Evolutionary conservation across 1,140 invertebrate species (phyloP), one percentile per base, ranked within the genome.

Genomic region (Rhopalosiphum maidis): DNA sequence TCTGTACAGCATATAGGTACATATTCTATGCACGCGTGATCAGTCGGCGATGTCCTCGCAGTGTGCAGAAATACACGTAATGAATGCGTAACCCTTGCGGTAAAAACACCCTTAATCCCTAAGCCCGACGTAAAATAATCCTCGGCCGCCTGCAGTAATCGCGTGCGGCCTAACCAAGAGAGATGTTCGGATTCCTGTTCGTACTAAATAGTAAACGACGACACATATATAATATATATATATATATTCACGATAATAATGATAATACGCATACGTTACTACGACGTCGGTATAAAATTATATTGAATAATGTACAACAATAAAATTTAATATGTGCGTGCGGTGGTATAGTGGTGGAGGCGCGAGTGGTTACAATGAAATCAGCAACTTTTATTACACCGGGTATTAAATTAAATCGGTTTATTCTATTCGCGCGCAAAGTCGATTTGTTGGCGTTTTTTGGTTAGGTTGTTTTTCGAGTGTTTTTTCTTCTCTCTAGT

Each of bases 341-440:
- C 46, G 46, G 43, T 18, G 86, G 25, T 51, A 43, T 43, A 9
- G 85, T 4, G 22, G 82, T 2, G 82, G 37, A 6, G 35, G 85
- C 48, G 30, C n/a, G 87, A 21, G 35, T n/a, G 46, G 87, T 35
- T 68, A 90, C 89, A 90, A 90, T 90, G 46, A 93, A 93, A 93
- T 93, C 91, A 93, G 91, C 91, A 93, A 93, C 77, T 83, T 93
- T 93, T 85, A 93, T 93, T 93, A 85, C 91, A 93, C 82, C 48
- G 46, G 41, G 46, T 93, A 91, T 91, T 54, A 93, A 93, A 93
- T 93, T 54, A 93, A 93, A 93, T 93, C 91, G 68, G 91, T 93
- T 93, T 93, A 85, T 85, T 82, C 68, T 91, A 54, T 46, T 83
- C 46, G 91, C 91, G 91, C 60, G 90, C 90, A 91, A 93, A 93